phyloP scores from a whole-genome alignment of 2,888 invertebrate species.

The Trachelus troglodyta region DNA sequence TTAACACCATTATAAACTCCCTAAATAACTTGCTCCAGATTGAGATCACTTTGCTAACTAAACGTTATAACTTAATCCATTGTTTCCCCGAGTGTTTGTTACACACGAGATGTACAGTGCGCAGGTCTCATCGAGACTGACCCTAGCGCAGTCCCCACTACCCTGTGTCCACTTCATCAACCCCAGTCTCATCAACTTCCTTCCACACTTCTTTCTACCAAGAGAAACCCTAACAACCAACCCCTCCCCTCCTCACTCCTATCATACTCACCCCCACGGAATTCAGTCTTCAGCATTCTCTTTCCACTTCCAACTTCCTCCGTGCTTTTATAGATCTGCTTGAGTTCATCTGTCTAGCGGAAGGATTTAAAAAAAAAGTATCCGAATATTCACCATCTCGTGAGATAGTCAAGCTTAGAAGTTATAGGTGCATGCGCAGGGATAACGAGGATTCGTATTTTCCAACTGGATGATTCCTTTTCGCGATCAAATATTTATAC shows the following conservation, averaged over 20 bases:
- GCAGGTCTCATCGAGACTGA: conserved; percentile 19
- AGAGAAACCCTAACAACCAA: neutral
- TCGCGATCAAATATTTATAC: neutral
- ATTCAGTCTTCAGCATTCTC: neutral
- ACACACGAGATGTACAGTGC: conserved; percentile 3
- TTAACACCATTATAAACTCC: neutral
- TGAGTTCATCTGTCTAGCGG: neutral
- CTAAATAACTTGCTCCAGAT: neutral
- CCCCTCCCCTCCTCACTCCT: neutral
- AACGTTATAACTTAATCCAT: neutral
- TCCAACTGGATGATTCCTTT: neutral
- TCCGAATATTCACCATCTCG: neutral
- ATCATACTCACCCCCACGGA: neutral
- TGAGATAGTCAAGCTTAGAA: neutral
- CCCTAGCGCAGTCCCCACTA: conserved; percentile 18
- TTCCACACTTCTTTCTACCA: neutral
- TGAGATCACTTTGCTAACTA: neutral
- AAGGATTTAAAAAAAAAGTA: neutral
- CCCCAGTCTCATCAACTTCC: conserved; percentile 3
- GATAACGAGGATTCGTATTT: neutral
- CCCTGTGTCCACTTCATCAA: neutral
- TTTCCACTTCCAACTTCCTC: neutral
- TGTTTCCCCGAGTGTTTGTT: neutral
- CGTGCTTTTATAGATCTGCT: neutral
- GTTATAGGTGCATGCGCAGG: neutral